Evolutionary conservation across 2,888 invertebrate species (phyloP).

Genomic region (Erebia palarica): DNA sequence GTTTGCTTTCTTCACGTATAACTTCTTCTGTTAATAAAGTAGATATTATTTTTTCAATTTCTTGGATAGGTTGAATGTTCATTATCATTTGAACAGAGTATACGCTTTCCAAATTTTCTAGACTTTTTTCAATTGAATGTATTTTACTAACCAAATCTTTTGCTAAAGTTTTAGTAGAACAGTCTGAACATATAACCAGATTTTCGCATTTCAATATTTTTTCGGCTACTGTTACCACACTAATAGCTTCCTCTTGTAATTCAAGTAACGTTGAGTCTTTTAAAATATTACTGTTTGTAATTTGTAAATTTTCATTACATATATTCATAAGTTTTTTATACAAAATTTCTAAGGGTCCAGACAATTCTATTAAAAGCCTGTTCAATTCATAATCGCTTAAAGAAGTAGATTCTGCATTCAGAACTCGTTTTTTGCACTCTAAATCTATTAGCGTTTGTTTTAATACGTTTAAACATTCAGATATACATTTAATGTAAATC

Average conservation of each 20-base stretch:
- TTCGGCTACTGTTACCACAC: slow-evolving; percentile 64
- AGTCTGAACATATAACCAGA: slow-evolving; percentile 41
- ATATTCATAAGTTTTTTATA: slow-evolving; percentile 8
- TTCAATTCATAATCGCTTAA: neutral
- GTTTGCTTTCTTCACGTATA: slow-evolving; percentile 42
- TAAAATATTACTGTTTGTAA: neutral
- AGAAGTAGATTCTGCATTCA: neutral
- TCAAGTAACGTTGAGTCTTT: slow-evolving; percentile 52
- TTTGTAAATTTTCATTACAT: neutral
- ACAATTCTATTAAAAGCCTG: slow-evolving; percentile 11
- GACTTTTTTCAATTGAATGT: slow-evolving; percentile 59
- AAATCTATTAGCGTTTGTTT: slow-evolving; percentile 42
- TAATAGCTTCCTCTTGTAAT: slow-evolving; percentile 57
- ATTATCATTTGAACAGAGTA: slow-evolving; percentile 50
- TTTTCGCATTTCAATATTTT: slow-evolving; percentile 56
- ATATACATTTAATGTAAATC: slow-evolving; percentile 64
- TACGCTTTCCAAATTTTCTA: slow-evolving; percentile 60
- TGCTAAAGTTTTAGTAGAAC: slow-evolving; percentile 57
- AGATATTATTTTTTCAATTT: slow-evolving; percentile 58
- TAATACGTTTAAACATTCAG: slow-evolving; percentile 62
- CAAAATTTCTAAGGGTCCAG: slow-evolving; percentile 4
- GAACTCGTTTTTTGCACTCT: neutral
- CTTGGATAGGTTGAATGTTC: slow-evolving; percentile 56
- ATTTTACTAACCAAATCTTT: slow-evolving; percentile 65
- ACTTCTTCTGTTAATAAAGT: slow-evolving; percentile 49